These are phyloP conservation scores for Clepsis dumicolana DNA, from an alignment of 2,888 invertebrate species.

Conservation along the genomic window DNA sequence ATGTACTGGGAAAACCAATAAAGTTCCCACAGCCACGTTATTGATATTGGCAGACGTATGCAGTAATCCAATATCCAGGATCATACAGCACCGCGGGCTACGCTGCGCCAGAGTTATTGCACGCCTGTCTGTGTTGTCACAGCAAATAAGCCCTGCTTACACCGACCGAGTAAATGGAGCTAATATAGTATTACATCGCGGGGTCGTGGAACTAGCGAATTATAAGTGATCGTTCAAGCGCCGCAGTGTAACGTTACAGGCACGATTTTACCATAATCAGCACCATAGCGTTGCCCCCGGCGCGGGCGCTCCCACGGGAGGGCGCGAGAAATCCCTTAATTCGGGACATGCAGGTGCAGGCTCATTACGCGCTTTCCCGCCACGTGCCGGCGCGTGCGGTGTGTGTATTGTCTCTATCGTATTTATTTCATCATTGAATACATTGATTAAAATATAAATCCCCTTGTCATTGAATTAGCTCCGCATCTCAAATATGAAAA, in stretches of 20 bases:
- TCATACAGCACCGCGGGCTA: slow-evolving; percentile 48
- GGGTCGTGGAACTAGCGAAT: no score
- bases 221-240: slow-evolving; percentile 38
- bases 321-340: slow-evolving; percentile 86
- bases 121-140: slow-evolving; percentile 72
- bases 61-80: slow-evolving; percentile 55
- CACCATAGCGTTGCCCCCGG: no score
- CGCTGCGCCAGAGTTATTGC: slow-evolving; percentile 67
- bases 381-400: slow-evolving; percentile 79
- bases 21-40: slow-evolving; percentile 42
- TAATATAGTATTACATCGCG: no score
- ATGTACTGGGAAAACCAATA: neutral
- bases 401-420: slow-evolving; percentile 53
- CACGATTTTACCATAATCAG: no score
- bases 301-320: slow-evolving; percentile 81
- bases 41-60: slow-evolving; percentile 49
- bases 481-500: slow-evolving; percentile 18
- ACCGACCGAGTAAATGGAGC: no score
- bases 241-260: no score
- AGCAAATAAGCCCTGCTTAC: slow-evolving; percentile 60
- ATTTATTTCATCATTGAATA: slow-evolving; percentile 54
- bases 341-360: slow-evolving; percentile 82
- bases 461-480: slow-evolving; percentile 29
- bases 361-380: slow-evolving; percentile 81
- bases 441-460: slow-evolving; percentile 34